phyloP scores from a whole-genome alignment of 2,113 vertebrate genomes.

The Coturnix japonica region DNA sequence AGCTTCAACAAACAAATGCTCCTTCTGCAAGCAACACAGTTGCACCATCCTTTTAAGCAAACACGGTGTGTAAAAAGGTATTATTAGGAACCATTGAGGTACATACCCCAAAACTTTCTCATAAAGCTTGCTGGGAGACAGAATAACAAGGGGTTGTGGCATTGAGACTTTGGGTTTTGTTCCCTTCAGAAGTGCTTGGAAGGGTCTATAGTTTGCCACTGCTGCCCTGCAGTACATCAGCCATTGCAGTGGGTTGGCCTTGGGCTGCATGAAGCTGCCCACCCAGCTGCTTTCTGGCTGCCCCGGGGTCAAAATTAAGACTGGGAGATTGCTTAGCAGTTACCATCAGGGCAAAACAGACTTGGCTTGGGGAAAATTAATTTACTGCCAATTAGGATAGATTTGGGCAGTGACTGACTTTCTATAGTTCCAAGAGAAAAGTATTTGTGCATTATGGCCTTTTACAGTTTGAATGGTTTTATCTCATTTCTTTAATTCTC shows the following conservation, averaged over 20 bases:
- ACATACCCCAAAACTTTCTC: not conserved
- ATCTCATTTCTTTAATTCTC: not conserved
- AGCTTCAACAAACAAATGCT: not conserved
- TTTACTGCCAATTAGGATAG: not conserved
- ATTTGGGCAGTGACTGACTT: not conserved
- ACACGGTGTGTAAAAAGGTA: not conserved
- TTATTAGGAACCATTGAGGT: not conserved
- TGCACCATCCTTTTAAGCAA: not conserved
- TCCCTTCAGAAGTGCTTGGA: not conserved
- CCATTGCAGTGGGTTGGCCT: not conserved
- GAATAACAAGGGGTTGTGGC: not conserved
- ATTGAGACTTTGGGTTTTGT: not conserved
- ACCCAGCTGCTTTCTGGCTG: not conserved
- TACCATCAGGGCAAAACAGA: not conserved
- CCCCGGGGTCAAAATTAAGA: not conserved
- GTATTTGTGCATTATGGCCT: not conserved
- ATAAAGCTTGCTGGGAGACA: not conserved
- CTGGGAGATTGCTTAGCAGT: no score
- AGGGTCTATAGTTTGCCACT: fast-evolving
- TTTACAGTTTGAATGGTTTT: not conserved
- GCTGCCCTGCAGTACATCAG: not conserved
- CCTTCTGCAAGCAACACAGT: not conserved
- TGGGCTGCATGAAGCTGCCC: not conserved
- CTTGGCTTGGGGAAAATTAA: not conserved
- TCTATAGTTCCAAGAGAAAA: not conserved